Base-by-base conservation (phyloP, 1,140 invertebrate species). In the Drosophila littoralis region DNA sequence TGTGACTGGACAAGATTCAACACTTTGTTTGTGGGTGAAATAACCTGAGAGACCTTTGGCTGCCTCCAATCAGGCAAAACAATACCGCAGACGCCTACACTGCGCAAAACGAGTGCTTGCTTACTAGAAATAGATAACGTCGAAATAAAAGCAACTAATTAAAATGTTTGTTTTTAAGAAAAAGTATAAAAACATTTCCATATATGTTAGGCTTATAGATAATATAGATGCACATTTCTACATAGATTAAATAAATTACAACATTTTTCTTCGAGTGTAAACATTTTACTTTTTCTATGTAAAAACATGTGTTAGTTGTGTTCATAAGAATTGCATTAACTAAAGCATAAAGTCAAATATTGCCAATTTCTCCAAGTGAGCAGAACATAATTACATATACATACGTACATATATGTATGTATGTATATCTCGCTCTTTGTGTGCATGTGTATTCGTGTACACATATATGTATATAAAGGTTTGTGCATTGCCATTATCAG, bases 401-500 rank as follows among this genome's bases (percentile, higher is more conserved):
- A 28, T 0, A 28, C 22, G 15, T 17, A 46, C 9, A 46, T 7
- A 17, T 46, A 5, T 22, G 3, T n/a, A 17, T 46, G 10, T 17
- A 8, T 45, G 4, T 46, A 9, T 45, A n/a, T 45, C 6, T 15
- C n/a, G 42, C 42, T 45, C n/a, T 43, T 13, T 45, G 8, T 33
- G 33, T 7, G 13, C 32, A 28, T 43, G 4, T 40, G 3, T 12
- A 17, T 58, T 42, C 13, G 12, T 45, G 13, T 38, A 5, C 22
- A 61, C 12, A 33, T 38, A 40, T 67, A 74, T 17, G 33, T 38
- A 40, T 67, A 74, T 13, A 32, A 5, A 36, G 67, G 22, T 28
- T 28, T 28, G 22, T 28, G 22, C 5, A 46, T 58, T 33, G 33
- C 28, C 28, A 22, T 46, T 79, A 79, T 75, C 75, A 58, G 50